Base-by-base conservation (phyloP, 2,797 vertebrate species). In the Varecia variegata region DNA sequence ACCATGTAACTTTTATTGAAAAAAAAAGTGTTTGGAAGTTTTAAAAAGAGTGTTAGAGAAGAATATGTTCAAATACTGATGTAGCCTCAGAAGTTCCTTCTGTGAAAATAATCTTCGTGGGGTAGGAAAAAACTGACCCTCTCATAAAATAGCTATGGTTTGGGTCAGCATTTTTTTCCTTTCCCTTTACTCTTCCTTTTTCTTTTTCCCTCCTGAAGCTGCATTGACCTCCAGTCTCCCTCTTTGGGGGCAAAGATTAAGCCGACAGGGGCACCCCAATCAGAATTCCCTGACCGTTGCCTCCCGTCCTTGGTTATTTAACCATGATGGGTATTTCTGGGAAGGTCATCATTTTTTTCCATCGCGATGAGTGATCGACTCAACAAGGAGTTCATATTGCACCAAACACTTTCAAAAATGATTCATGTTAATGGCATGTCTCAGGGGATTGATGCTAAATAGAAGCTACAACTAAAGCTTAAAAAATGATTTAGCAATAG, bases 361-460 rank as follows among this genome's bases (percentile, higher is more conserved):
- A 98, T 98, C 87, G 92, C 83, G 21, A 85, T 98, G 98, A 99
- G 84, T 98, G 98, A 99, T 98, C 77, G 98, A 98, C 98, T 98
- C 98, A 97, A 98, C 97, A 92, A 70, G 84, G 98, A 98, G 98
- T 98, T 99, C 98, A 98, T 98, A 98, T 96, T 98, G 98, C 97
- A 98, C 86, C 8, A 98, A 85, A 68, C 97, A 98, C 98, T 98
- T 98, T 98, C 98, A 98, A 96, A 98, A 98, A 98, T 98, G 98
- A 99, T 99, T 99, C 99, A 99, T 98, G 98, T 98, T 99, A 99
- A 99, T 99, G 97, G 98, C 95, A 65, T 85, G 97, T 98, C 98
- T 98, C 97, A 1, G 97, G 98, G 98, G 98, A 99, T 98, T 98
- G 98, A 98, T 99, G 98, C 84, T 98, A 98, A 99, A 98, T 97